Conservation (phyloP, 2,113 vertebrate genomes). For the Crotalus tigris region DNA sequence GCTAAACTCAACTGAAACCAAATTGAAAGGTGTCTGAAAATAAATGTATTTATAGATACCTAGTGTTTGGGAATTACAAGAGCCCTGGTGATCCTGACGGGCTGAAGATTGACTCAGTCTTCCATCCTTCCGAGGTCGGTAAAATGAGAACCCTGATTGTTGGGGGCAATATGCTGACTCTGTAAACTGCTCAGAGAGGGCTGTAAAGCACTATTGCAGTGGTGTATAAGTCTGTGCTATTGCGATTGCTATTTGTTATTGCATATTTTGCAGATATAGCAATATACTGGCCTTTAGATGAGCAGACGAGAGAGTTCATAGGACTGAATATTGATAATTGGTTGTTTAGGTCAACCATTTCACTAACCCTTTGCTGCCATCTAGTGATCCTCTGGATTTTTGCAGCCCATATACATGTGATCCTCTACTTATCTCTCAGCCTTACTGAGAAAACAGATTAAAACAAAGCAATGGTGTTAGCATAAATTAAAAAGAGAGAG, state of each 20-base stretch:
- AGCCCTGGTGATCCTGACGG: neutral
- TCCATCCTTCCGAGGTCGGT: neutral
- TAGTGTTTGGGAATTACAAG: neutral
- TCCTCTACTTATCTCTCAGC: neutral
- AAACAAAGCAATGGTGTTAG: neutral
- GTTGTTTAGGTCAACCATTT: neutral
- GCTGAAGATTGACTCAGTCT: neutral
- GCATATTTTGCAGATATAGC: neutral
- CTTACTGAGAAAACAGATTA: neutral
- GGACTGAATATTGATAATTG: neutral
- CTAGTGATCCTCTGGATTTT: neutral
- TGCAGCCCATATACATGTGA: neutral
- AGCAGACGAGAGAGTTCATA: neutral
- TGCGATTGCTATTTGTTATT: neutral
- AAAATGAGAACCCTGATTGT: neutral
- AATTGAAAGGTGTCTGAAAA: neutral
- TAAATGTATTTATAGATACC: neutral
- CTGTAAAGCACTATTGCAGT: neutral
- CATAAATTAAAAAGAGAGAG: neutral
- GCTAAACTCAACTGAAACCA: neutral
- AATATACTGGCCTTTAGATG: neutral
- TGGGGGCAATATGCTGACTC: neutral
- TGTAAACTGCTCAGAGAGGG: neutral
- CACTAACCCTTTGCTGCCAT: neutral
- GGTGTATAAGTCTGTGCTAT: neutral